A percentile compares a stretch with the other conserved stretches of the same genome.
phyloP scores from a whole-genome alignment of 1,140 invertebrate species.

The Drosophila paulistorum region DNA sequence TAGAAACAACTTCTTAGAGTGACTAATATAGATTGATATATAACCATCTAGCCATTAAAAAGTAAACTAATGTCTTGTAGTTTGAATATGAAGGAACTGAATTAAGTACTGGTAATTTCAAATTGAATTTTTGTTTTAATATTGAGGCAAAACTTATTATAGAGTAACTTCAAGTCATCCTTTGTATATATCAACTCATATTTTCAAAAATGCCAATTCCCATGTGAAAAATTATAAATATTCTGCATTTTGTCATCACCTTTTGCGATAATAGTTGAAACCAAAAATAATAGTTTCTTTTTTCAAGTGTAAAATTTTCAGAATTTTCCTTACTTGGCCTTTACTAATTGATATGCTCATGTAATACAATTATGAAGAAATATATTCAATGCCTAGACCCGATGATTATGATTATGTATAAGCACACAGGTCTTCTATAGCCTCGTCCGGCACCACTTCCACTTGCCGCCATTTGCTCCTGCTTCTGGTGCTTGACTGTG shows the following conservation, averaged over 20 bases:
- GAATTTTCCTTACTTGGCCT: slow-evolving; percentile 1
- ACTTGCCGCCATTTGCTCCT: slow-evolving; percentile 23
- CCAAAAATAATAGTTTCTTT: background rate
- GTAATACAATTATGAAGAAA: slow-evolving; percentile 63
- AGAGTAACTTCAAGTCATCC: too few relatives aligned
- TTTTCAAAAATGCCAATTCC: too few relatives aligned
- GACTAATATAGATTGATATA: too few relatives aligned
- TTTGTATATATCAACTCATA: too few relatives aligned
- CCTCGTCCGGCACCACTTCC: slow-evolving; percentile 8
- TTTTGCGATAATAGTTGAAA: too few relatives aligned
- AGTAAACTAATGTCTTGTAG: too few relatives aligned
- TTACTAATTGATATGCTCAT: slow-evolving; percentile 55
- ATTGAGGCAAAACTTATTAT: too few relatives aligned
- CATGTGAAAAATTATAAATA: background rate
- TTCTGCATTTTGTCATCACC: background rate
- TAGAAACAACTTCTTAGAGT: too few relatives aligned
- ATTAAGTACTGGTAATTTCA: too few relatives aligned
- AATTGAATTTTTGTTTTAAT: too few relatives aligned
- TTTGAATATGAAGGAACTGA: too few relatives aligned
- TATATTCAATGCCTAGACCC: slow-evolving; percentile 29
- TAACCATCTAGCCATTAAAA: too few relatives aligned
- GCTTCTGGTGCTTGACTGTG: background rate
- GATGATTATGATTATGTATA: slow-evolving; percentile 41
- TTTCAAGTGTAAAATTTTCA: background rate
- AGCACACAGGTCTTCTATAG: slow-evolving; percentile 14